Percentiles rank a stretch among this genome's conserved stretches.
These are phyloP conservation scores for Ibidorhyncha struthersii DNA, from an alignment of 2,113 vertebrate species.

Conservation along the genomic window DNA sequence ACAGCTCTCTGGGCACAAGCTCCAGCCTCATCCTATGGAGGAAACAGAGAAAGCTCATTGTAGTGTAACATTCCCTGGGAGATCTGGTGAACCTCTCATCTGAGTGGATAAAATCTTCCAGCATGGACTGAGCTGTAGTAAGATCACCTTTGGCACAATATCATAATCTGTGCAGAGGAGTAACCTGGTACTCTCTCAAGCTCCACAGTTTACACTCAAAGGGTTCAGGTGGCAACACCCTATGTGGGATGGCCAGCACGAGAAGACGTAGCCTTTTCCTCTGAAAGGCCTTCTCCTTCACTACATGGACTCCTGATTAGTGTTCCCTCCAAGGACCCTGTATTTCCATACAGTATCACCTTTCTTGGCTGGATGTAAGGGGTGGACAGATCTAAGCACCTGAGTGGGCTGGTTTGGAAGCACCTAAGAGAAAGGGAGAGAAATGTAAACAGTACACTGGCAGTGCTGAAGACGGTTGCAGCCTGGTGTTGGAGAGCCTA, in stretches of 20 bases:
- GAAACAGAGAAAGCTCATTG: neutral
- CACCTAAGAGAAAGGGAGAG: neutral
- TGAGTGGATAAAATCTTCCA: neutral
- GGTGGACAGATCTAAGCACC: neutral
- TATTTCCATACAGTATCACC: neutral
- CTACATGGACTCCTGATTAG: too few species aligned
- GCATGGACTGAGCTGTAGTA: neutral
- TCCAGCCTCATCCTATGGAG: rapidly evolving
- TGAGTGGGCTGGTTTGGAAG: neutral
- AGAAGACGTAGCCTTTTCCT: neutral
- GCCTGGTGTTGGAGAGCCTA: neutral
- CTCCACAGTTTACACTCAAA: neutral
- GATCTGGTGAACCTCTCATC: neutral
- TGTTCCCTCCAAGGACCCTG: neutral
- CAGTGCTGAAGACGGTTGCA: neutral
- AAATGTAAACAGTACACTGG: too few species aligned
- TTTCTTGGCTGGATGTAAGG: neutral
- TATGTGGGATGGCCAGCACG: rapidly evolving
- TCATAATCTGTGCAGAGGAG: neutral
- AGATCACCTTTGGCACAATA: neutral
- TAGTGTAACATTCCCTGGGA: neutral
- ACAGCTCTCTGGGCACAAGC: too few species aligned
- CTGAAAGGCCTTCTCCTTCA: neutral
- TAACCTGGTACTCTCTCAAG: neutral
- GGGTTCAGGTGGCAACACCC: rapidly evolving